These are phyloP conservation scores for Crossaster papposus DNA, from an alignment of 53 echinoderm and acorn worm genomes.

Conservation along the genomic window DNA sequence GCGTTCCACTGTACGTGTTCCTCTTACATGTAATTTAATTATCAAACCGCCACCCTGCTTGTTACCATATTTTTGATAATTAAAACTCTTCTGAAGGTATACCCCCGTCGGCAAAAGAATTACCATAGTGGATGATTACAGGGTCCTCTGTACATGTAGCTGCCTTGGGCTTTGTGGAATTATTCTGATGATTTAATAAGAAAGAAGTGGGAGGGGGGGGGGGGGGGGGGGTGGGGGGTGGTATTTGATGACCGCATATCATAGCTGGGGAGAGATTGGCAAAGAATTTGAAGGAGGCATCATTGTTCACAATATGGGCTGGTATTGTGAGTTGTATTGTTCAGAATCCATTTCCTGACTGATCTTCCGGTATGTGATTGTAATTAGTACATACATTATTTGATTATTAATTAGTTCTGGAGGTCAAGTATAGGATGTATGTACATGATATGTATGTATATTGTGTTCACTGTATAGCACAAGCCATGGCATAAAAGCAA, in stretches of 20 bases:
- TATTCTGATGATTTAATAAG: neutral
- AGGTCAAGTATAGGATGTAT: no score
- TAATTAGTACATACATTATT: neutral
- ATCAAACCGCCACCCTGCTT: slow-evolving; percentile 11
- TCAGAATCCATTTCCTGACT: neutral
- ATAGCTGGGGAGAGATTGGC: neutral
- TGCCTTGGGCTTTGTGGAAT: neutral
- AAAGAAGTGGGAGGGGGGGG: neutral
- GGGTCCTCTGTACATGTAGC: neutral
- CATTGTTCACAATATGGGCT: neutral
- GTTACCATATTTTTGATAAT: slow-evolving; percentile 14
- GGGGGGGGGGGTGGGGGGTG: neutral
- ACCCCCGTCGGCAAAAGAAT: neutral
- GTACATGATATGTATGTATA: no score
- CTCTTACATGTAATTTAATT: slow-evolving; percentile 38
- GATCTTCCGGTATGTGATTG: neutral
- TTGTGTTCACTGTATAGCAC: no score
- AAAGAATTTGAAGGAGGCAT: neutral
- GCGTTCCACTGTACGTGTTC: no score
- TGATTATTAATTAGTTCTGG: neutral
- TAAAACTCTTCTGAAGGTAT: neutral
- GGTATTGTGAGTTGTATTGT: neutral
- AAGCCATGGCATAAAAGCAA: no score
- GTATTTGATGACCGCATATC: neutral
- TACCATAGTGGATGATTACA: neutral